Base-by-base conservation (phyloP, 2,888 invertebrate species). In the Dyspetes luteomarginatus region DNA sequence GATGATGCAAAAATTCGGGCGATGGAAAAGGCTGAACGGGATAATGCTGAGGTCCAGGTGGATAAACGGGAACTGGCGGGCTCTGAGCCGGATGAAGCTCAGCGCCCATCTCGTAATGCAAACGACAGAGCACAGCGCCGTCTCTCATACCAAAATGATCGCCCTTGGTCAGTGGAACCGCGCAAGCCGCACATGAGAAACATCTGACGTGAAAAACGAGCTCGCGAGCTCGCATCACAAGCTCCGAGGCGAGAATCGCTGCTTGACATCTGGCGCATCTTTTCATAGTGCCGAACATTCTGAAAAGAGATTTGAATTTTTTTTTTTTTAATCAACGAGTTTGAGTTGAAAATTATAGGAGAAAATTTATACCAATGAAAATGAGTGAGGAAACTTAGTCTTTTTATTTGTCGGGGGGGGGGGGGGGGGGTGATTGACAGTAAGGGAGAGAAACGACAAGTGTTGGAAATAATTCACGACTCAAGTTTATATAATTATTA, bases 121-220 rank as follows among this genome's bases (percentile, higher is more conserved):
- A 91, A 93, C 97, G 95, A 94, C 98, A 98, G 91, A 97, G 96
- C 62, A 98, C 96, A 85, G 96, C 95, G 74, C 97, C 96, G 86
- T 97, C 97, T 86, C 97, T 94, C 93, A 98, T 97, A 85, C 98
- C 98, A 93, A 98, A 99, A 88, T 97, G 97, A 91, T 99, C 98
- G 50, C 99, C 99, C 91, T 98, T 97, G 77, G 96, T 97, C 79
- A 99, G 94, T 3, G 96, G 96, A 43, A 96, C 94, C 91, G 95
- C 96, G 93, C 98, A 98, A 65, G 96, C 95, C 52, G 96, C 96
- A 92, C 98, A 98, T 58, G 97, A 97, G 93, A 99, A 99, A 93
- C 98, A 99, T 90, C 96, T 96, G 80, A 98, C 96, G 93, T 99
- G 98, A 93, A 97, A 99, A 86, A 98, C 97, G 89, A 97, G 94